A percentile compares a stretch with the other conserved stretches of the same genome.
These are phyloP conservation scores for Leptinotarsa lineolata DNA, from an alignment of 1,140 invertebrate species.

Conservation along the genomic window DNA sequence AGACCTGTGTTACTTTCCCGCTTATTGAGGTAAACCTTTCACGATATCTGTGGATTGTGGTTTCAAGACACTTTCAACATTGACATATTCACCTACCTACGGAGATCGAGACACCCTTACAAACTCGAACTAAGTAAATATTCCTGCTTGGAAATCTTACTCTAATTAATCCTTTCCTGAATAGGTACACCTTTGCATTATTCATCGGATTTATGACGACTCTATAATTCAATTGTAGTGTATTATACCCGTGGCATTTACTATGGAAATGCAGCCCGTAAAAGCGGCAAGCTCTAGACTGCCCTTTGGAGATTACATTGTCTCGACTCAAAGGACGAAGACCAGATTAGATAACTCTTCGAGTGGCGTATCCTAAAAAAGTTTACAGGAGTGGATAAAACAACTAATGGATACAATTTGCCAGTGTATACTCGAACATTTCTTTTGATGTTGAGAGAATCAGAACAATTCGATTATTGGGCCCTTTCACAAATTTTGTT, in stretches of 20 bases:
- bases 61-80: too few relatives aligned
- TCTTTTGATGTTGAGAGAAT: too few relatives aligned
- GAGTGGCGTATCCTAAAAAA: background rate
- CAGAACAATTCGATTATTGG: too few relatives aligned
- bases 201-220: conserved; percentile 34
- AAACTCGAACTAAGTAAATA: conserved; percentile 13
- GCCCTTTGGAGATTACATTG: conserved; percentile 34
- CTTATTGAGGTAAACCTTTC: too few relatives aligned
- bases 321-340: conserved; percentile 14
- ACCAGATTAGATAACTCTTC: conserved; percentile 25
- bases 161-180: conserved; percentile 32
- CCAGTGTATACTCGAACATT: too few relatives aligned
- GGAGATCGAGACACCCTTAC: background rate
- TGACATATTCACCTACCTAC: background rate
- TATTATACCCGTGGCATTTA: conserved; percentile 33
- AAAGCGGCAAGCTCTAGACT: conserved; percentile 14
- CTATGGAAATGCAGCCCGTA: conserved; percentile 28
- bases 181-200: conserved; percentile 32
- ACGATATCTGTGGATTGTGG: too few relatives aligned
- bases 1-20: too few relatives aligned
- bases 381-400: background rate
- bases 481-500: too few relatives aligned
- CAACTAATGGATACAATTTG: too few relatives aligned
- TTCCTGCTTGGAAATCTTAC: conserved; percentile 27
- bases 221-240: conserved; percentile 34